These are phyloP conservation scores for Botia kubotai DNA, from an alignment of 2,797 vertebrate genomes.

Conservation along the genomic window DNA sequence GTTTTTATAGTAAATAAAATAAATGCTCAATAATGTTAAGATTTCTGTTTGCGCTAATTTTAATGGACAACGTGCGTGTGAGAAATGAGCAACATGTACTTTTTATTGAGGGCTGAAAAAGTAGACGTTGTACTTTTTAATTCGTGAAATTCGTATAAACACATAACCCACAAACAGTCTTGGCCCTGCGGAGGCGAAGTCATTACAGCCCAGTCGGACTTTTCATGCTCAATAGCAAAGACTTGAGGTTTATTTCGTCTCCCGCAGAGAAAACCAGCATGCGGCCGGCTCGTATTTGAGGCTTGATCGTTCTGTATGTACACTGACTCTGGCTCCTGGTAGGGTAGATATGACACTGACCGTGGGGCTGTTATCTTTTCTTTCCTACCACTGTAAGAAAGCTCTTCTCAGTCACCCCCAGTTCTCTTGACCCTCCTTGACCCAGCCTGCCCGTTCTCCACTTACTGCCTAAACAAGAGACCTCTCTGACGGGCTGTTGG, in stretches of 20 bases:
- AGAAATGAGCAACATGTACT: background rate
- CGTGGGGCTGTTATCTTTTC: constrained; percentile 61
- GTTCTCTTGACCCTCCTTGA: constrained; percentile 64
- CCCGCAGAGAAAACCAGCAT: constrained; percentile 30
- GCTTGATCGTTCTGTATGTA: background rate
- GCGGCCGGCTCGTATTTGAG: background rate
- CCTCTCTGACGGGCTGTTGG: constrained; percentile 33
- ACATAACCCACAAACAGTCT: constrained; percentile 41
- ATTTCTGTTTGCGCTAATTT: too few relatives aligned
- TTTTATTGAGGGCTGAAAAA: constrained; percentile 16
- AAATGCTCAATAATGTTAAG: too few relatives aligned
- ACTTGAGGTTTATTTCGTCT: constrained; percentile 34
- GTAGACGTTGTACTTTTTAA: constrained; percentile 37
- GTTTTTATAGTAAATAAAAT: too few relatives aligned
- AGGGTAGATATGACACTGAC: constrained; percentile 17
- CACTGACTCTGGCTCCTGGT: background rate
- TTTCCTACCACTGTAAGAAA: constrained; percentile 54
- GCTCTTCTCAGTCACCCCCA: constrained; percentile 63
- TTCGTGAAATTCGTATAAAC: constrained; percentile 35
- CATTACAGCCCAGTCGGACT: constrained; percentile 16
- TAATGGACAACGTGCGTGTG: background rate
- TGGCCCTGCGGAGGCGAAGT: background rate
- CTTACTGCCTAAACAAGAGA: constrained; percentile 43
- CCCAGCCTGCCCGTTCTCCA: constrained; percentile 34
- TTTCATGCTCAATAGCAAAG: constrained; percentile 39